Evolutionary conservation across 2,797 vertebrate genomes (phyloP).

Genomic region (Urophycis tenuis): DNA sequence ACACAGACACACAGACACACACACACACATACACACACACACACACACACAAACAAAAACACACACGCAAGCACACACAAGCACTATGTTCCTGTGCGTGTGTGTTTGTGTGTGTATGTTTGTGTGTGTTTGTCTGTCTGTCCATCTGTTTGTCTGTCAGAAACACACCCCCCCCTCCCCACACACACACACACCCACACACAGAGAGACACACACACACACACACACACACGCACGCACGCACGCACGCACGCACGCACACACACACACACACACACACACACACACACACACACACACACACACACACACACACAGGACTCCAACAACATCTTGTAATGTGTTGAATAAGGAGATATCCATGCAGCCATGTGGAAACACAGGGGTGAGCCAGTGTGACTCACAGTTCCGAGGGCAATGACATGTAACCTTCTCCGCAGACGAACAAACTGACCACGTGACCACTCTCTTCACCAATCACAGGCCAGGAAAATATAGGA

Average conservation of each 20-base stretch:
- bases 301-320: neutral
- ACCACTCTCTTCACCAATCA: neutral
- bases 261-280: neutral
- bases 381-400: neutral
- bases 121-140: neutral
- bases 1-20: neutral
- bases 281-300: neutral
- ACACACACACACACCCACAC: neutral
- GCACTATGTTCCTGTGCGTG: neutral
- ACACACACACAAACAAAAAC: neutral
- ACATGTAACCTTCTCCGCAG: neutral
- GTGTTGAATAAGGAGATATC: neutral
- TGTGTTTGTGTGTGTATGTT: conserved; percentile 7
- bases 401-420: neutral
- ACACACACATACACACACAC: neutral
- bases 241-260: neutral
- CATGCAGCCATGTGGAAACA: neutral
- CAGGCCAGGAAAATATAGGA: neutral
- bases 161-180: too few species aligned
- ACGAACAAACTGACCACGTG: neutral
- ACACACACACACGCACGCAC: neutral
- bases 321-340: neutral
- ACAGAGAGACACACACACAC: neutral
- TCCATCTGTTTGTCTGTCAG: too few species aligned
- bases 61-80: neutral